Evolutionary conservation across 2,113 vertebrate species (phyloP), one percentile per base, ranked within the genome.

Genomic region (Setophaga coronata): DNA sequence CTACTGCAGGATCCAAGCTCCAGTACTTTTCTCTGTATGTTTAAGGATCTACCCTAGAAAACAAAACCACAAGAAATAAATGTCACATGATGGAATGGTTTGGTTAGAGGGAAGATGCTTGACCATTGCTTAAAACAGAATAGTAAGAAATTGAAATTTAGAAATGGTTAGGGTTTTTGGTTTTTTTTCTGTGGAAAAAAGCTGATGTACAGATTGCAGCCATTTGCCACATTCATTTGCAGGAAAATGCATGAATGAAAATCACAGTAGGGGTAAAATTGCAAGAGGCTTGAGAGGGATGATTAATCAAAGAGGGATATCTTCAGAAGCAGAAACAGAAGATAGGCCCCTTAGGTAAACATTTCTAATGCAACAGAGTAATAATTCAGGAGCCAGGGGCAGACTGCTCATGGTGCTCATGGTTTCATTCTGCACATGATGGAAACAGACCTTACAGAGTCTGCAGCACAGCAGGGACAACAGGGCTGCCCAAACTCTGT

Each of bases 401-500:
- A 71, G 51, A 47, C 14, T 61, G 58, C 58, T 61, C 58, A 6
- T 18, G 34, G 34, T 33, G 28, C 18, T 53, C 6, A 3, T 43
- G 29, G 24, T 29, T 91, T 78, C 62, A 7, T 42, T 31, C 2
- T 29, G 26, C 33, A 33, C 10, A 2, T 40, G 61, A 11, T n/a
- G 25, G 65, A 85, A 71, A 51, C 24, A 82, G 17, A 33, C 14
- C 21, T 67, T 48, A 15, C 1, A 47, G 26, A 28, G 17, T 38
- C 38, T 78, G 34, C 51, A 79, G 45, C 25, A 11, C 0, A 8
- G 61, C 65, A 57, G 51, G 12, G 31, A 18, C 43, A 62, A 2
- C n/a, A 65, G 45, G 50, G 18, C 60, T 74, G 54, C 54, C 65
- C 64, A 28, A 26, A 3, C 2, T 8, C 29, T 1, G 1, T 0